These are phyloP conservation scores for Drosophila repletoides DNA, from an alignment of 1,140 invertebrate species.

Conservation along the genomic window DNA sequence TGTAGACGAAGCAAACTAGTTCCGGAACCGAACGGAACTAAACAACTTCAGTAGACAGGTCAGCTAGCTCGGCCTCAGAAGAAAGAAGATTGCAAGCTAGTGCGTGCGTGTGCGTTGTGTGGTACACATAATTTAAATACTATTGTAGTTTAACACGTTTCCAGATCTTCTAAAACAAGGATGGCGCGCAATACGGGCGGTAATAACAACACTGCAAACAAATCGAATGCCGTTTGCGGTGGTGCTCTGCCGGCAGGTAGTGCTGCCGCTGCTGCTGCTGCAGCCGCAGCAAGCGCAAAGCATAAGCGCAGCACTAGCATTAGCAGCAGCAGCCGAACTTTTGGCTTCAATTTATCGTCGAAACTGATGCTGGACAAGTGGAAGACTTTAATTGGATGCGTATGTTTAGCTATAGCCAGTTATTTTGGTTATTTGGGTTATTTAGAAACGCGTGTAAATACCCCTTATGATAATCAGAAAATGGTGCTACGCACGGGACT, in stretches of 20 bases:
- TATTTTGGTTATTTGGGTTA: slow-evolving; percentile 92
- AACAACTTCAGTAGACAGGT: background rate
- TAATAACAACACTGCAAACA: slow-evolving; percentile 18
- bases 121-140: background rate
- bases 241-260: background rate
- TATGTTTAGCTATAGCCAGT: slow-evolving; percentile 85
- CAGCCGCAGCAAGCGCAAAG: slow-evolving; percentile 39
- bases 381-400: slow-evolving; percentile 72
- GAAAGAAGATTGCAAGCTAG: background rate
- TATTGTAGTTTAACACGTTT: background rate
- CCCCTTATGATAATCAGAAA: slow-evolving; percentile 87
- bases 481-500: slow-evolving; percentile 87
- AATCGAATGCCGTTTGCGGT: background rate
- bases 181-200: slow-evolving; percentile 30
- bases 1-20: slow-evolving; percentile 3
- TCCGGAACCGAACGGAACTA: background rate
- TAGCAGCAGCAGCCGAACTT: background rate
- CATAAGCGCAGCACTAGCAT: slow-evolving; percentile 39
- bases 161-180: background rate
- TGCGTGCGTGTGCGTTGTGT: slow-evolving; percentile 6
- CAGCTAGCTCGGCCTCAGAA: too few species aligned
- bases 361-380: slow-evolving; percentile 72
- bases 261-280: slow-evolving; percentile 35
- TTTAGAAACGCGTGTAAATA: slow-evolving; percentile 93
- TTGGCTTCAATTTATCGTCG: slow-evolving; percentile 48